Conservation (phyloP, 2,888 invertebrate species). For the Leptopilina syphax region DNA sequence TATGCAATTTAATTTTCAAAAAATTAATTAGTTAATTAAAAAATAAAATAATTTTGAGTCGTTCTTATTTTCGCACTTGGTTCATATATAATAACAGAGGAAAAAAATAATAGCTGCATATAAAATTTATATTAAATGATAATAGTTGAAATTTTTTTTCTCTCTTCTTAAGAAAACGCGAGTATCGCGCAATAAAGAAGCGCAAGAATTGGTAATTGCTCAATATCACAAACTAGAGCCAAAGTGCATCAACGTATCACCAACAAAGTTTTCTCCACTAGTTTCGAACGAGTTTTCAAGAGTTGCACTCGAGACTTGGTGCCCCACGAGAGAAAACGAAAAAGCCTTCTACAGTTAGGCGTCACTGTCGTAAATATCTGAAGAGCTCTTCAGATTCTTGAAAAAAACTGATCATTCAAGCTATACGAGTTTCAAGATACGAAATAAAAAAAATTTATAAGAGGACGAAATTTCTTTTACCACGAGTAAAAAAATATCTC, state of each 20-base stretch:
- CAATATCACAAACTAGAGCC: not conserved
- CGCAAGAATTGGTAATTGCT: constrained; percentile 7
- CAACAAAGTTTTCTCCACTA: not conserved
- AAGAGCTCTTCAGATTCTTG: constrained; percentile 34
- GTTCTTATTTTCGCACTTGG: too few relatives aligned
- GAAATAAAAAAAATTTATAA: not conserved
- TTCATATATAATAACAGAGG: too few relatives aligned
- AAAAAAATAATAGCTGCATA: too few relatives aligned
- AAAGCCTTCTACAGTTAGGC: constrained; percentile 5
- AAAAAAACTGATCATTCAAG: constrained; percentile 30
- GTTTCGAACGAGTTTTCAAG: constrained; percentile 35
- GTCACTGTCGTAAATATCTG: constrained; percentile 33
- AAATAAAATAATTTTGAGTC: too few relatives aligned
- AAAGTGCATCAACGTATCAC: constrained; percentile 24
- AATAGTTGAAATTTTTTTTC: too few relatives aligned
- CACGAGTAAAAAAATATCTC: not conserved
- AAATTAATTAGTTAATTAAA: too few relatives aligned
- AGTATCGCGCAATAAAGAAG: not conserved
- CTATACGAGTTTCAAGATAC: not conserved
- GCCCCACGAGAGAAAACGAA: constrained; percentile 10
- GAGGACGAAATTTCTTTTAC: not conserved
- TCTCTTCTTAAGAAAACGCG: too few relatives aligned
- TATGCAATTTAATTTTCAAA: too few relatives aligned
- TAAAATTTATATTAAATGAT: too few relatives aligned
- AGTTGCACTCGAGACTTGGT: constrained; percentile 26